phyloP scores from a whole-genome alignment of 1,140 invertebrate species.

The Zaprionus ornatus region DNA sequence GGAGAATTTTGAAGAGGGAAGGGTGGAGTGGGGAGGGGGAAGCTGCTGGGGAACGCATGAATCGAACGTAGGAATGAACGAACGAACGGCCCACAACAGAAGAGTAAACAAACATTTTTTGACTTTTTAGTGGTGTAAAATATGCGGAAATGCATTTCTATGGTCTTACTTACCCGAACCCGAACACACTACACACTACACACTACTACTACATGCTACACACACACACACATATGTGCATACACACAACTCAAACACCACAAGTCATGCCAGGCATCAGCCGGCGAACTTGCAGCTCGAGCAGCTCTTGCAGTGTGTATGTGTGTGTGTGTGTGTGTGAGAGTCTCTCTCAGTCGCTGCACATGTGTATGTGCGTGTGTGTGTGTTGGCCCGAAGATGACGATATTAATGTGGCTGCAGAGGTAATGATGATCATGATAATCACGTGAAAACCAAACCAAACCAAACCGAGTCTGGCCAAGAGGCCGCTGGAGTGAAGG shows the following conservation, averaged over 20 bases:
- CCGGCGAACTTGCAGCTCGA: constrained; percentile 77
- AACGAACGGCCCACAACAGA: constrained; percentile 66
- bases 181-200: constrained; percentile 29
- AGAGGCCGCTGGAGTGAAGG: background rate
- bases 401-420: constrained; percentile 79
- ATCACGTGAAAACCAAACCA: constrained; percentile 81
- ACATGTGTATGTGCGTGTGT: background rate
- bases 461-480: constrained; percentile 55
- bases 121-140: constrained; percentile 82
- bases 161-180: constrained; percentile 72
- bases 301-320: constrained; percentile 18
- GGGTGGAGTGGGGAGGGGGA: background rate
- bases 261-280: constrained; percentile 71
- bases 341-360: background rate
- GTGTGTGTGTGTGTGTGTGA: background rate
- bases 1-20: background rate
- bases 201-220: background rate
- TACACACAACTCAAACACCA: constrained; percentile 66
- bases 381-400: constrained; percentile 71
- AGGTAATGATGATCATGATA: constrained; percentile 82
- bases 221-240: constrained; percentile 40
- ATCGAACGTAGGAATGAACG: constrained; percentile 7
- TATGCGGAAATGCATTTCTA: constrained; percentile 83
- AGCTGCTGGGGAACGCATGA: background rate
- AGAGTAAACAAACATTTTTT: constrained; percentile 79